Evolutionary conservation across 2,797 vertebrate genomes (phyloP).

Genomic region (Sternarchorhynchus goeldii): DNA sequence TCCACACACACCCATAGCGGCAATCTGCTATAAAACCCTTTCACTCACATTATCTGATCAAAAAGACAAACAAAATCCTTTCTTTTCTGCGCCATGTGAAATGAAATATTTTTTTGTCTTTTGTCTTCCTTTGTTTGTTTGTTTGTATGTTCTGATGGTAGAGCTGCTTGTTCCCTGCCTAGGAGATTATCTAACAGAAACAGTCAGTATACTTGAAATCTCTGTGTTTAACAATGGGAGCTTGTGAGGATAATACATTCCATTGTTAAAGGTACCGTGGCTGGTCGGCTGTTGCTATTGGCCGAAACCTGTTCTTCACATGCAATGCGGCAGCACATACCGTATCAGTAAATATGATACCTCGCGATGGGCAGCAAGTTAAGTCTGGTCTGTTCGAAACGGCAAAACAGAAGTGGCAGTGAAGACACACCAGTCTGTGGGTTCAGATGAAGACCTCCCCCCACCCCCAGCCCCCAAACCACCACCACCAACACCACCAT

Average conservation of each 20-base stretch:
- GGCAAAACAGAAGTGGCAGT: background rate
- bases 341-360: background rate
- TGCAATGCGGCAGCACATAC: too few species aligned
- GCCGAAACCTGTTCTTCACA: background rate
- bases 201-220: background rate
- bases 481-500: constrained; percentile 13
- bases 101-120: background rate
- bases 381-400: background rate
- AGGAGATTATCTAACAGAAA: background rate
- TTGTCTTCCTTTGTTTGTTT: background rate
- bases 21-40: constrained; percentile 30
- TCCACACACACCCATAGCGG: constrained; percentile 8
- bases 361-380: background rate
- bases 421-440: background rate
- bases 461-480: too few species aligned
- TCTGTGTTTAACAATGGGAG: background rate
- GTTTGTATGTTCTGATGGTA: background rate
- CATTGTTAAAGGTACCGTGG: background rate
- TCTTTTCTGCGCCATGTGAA: background rate
- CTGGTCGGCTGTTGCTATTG: background rate
- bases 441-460: background rate
- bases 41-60: constrained; percentile 8
- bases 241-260: background rate
- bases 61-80: constrained; percentile 9
- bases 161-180: background rate